These are phyloP conservation scores for Xenopus tropicalis DNA, from an alignment of 2,113 vertebrate species.

Conservation along the genomic window UCB_Xtro_10.0 CM004447.2:115855001-115855500, in stretches of 20 bases:
- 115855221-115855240: background rate
- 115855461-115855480: too few relatives aligned
- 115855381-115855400: too few relatives aligned
- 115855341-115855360: background rate
- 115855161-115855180: slow-evolving; percentile 22
- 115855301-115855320: background rate
- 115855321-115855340: slow-evolving; percentile 3
- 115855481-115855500: too few relatives aligned
- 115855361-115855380: too few relatives aligned
- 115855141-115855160: slow-evolving; percentile 5
- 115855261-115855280: background rate
- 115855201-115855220: slow-evolving; percentile 2
- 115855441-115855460: too few relatives aligned
- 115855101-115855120: slow-evolving; percentile 5
- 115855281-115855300: background rate
- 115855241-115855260: background rate
- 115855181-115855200: background rate
- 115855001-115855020: too few relatives aligned
- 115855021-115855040: too few relatives aligned
- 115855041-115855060: too few relatives aligned
- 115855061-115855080: too few relatives aligned
- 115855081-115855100: slow-evolving; percentile 22
- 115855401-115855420: too few relatives aligned
- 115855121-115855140: too few relatives aligned
- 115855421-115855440: too few relatives aligned